Evolutionary conservation across 2,113 vertebrate species (phyloP).

Genomic region (Lagopus leucura): DNA sequence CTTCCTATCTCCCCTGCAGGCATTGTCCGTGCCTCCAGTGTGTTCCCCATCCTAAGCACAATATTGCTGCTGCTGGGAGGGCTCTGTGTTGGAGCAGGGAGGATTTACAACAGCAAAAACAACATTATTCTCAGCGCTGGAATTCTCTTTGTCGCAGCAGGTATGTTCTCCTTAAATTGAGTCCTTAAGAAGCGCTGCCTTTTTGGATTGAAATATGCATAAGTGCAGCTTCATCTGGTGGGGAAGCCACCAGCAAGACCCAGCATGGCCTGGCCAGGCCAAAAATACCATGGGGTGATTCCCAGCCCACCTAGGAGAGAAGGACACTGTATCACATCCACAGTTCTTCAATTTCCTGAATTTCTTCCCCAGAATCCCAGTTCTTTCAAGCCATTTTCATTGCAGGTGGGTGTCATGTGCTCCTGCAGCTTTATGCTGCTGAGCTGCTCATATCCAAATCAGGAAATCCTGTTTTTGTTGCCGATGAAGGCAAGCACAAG

Average conservation of each 20-base stretch:
- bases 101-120: constrained; percentile 93
- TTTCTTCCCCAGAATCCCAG: neutral
- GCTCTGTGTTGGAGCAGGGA: constrained; percentile 90
- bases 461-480: neutral
- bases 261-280: neutral
- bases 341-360: neutral
- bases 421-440: neutral
- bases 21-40: constrained; percentile 95
- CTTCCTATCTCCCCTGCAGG: constrained; percentile 73
- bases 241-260: neutral
- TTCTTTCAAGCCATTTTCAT: neutral
- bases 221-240: too few relatives aligned
- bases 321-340: neutral
- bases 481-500: neutral
- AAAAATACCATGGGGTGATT: neutral
- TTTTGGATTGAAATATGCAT: neutral
- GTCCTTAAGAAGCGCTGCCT: neutral
- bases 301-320: neutral
- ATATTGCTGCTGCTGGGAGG: constrained; percentile 91
- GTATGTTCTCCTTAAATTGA: constrained; percentile 72
- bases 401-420: neutral
- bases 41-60: constrained; percentile 97
- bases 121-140: constrained; percentile 95
- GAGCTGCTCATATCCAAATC: neutral
- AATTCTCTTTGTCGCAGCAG: constrained; percentile 98